phyloP scores from a whole-genome alignment of 1,140 invertebrate genomes.

The Drosophila eugracilis region DNA sequence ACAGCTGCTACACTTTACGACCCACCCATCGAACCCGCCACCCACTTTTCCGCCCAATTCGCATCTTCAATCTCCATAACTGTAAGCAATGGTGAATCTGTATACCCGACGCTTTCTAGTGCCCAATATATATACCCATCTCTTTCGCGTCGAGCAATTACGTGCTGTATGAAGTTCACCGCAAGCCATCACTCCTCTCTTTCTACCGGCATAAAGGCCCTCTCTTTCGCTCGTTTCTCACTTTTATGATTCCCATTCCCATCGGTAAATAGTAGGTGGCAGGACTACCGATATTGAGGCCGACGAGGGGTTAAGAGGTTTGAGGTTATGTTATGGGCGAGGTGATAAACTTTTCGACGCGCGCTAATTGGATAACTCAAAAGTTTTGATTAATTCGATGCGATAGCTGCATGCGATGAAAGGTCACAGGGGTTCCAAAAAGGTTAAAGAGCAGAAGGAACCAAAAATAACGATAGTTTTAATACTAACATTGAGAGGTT shows the following conservation, averaged over 20 bases:
- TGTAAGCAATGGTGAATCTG: conserved; percentile 38
- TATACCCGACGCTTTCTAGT: conserved; percentile 1
- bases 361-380: conserved; percentile 52
- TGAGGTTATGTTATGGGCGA: conserved; percentile 42
- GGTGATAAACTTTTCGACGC: conserved; percentile 49
- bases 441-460: conserved; percentile 2
- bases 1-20: conserved; percentile 73
- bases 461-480: not conserved
- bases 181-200: conserved; percentile 19
- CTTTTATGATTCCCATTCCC: conserved; percentile 43
- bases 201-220: not conserved
- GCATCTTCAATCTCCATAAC: conserved; percentile 59
- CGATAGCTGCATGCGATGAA: conserved; percentile 33
- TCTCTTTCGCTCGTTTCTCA: conserved; percentile 14
- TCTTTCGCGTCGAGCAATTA: conserved; percentile 29
- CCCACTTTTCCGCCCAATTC: conserved; percentile 19
- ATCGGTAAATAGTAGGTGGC: conserved; percentile 22
- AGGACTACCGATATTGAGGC: conserved; percentile 19
- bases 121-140: conserved; percentile 1
- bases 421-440: conserved; percentile 16
- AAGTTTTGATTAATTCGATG: conserved; percentile 49
- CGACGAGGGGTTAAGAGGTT: conserved; percentile 7
- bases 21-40: not conserved
- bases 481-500: not conserved
- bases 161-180: conserved; percentile 41